Evolutionary conservation across 1,140 invertebrate species (phyloP).

Genomic region (Heliconius eleuchia): DNA sequence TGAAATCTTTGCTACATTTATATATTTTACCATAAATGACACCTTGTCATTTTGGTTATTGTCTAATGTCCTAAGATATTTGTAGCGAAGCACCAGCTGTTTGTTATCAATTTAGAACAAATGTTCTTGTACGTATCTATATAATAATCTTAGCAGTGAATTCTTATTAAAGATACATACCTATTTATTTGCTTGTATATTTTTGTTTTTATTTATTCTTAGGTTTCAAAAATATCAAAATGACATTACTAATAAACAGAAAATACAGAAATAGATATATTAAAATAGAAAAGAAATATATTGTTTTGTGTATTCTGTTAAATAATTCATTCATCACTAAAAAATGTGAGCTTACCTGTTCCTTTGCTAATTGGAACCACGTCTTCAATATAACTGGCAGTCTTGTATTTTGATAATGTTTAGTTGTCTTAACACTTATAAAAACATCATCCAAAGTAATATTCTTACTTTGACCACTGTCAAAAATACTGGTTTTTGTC

Average conservation of each 20-base stretch:
- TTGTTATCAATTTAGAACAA: constrained; percentile 12
- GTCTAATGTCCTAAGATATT: too few relatives aligned
- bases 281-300: not conserved
- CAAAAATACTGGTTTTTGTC: constrained; percentile 64
- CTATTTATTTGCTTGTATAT: not conserved
- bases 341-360: constrained; percentile 86
- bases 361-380: constrained; percentile 94
- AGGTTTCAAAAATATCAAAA: not conserved
- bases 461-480: constrained; percentile 85
- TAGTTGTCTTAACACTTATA: constrained; percentile 97
- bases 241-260: too few relatives aligned
- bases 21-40: too few relatives aligned
- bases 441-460: constrained; percentile 92
- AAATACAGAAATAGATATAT: not conserved
- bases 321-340: not conserved
- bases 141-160: not conserved
- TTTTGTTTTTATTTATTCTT: not conserved
- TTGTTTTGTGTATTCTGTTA: not conserved
- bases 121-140: not conserved
- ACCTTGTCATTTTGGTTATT: too few relatives aligned
- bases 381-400: constrained; percentile 94
- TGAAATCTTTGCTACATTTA: too few relatives aligned
- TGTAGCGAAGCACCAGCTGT: not conserved
- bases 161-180: not conserved
- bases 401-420: constrained; percentile 91